A percentile compares a stretch with the other conserved stretches of the same genome.
These are phyloP conservation scores for Calcarius lapponicus DNA, from an alignment of 2,797 vertebrate genomes.

Conservation along the genomic window DNA sequence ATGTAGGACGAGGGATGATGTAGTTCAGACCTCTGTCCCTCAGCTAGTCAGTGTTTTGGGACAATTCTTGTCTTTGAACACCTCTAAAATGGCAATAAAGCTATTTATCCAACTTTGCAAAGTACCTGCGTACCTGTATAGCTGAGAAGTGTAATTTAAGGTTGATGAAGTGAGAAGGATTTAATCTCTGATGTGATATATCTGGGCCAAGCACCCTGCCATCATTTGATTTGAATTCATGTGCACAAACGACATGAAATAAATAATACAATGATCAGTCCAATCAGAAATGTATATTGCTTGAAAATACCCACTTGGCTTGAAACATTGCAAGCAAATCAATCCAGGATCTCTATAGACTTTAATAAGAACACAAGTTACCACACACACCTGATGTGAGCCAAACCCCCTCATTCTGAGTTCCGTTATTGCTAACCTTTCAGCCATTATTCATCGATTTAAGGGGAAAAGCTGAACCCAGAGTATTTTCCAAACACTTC, in stretches of 20 bases:
- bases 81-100: not conserved
- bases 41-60: not conserved
- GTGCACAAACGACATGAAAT: not conserved
- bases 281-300: slow-evolving; percentile 2
- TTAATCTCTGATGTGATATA: not conserved
- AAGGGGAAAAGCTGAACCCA: not conserved
- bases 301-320: not conserved
- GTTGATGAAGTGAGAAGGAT: not conserved
- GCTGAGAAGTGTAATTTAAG: not conserved
- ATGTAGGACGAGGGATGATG: not conserved
- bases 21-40: not conserved
- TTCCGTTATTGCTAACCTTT: not conserved
- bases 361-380: not conserved
- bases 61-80: not conserved
- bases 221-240: not conserved
- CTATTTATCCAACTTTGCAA: not conserved
- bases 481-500: not conserved
- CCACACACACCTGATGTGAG: not conserved
- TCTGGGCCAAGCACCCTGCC: not conserved
- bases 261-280: not conserved
- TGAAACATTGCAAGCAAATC: slow-evolving; percentile 30
- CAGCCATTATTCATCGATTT: not conserved
- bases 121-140: not conserved
- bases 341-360: not conserved
- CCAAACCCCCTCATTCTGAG: not conserved